A percentile compares a stretch with the other conserved stretches of the same genome.
Evolutionary conservation across 2,888 invertebrate genomes (phyloP).

Genomic region (Eupithecia subumbrata): DNA sequence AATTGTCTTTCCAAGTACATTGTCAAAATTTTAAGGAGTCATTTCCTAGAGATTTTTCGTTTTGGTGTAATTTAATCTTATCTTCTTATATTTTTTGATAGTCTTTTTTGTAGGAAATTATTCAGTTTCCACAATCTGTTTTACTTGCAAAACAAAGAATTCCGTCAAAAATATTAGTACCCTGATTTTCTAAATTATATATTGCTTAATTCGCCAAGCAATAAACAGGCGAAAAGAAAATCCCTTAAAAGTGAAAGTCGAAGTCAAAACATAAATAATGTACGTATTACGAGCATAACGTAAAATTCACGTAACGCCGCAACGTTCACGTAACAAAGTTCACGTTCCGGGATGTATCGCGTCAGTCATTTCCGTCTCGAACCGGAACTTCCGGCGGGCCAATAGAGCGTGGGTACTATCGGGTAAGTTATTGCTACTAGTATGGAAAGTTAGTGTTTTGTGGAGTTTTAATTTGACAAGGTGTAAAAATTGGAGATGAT

Average conservation of each 20-base stretch:
- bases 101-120: neutral
- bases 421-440: conserved; percentile 23
- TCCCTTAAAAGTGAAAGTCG: neutral
- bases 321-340: conserved; percentile 32
- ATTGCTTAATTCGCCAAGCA: neutral
- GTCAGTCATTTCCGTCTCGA: conserved; percentile 59
- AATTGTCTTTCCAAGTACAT: too few species aligned
- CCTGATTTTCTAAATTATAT: neutral
- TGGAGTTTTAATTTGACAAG: neutral
- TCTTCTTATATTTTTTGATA: too few species aligned
- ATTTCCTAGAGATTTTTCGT: neutral
- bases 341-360: conserved; percentile 51
- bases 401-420: conserved; percentile 47
- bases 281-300: conserved; percentile 25
- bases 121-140: neutral
- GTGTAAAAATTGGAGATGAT: neutral
- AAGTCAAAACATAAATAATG: conserved; percentile 15
- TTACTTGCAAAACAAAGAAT: neutral
- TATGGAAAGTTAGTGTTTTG: neutral
- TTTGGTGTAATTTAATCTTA: neutral
- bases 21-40: neutral
- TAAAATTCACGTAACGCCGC: conserved; percentile 31
- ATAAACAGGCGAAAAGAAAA: neutral
- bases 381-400: conserved; percentile 58
- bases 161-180: neutral